phyloP scores from a whole-genome alignment of 2,888 invertebrate genomes.

The Tuberolachnus salignus region DNA sequence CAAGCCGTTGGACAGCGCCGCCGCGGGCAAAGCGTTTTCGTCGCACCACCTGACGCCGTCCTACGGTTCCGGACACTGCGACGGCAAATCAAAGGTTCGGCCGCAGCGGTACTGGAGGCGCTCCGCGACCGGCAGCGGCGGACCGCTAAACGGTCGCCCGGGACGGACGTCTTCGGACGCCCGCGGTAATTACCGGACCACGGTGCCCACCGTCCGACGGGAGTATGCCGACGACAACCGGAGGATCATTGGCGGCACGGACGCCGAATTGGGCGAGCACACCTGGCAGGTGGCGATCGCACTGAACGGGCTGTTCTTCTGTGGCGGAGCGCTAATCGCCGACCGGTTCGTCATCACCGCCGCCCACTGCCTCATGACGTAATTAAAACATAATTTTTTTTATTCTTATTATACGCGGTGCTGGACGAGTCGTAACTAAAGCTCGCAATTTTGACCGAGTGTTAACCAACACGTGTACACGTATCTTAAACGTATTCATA shows the following conservation, averaged over 20 bases:
- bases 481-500: too few relatives aligned
- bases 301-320: slow-evolving; percentile 62
- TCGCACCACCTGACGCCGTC: background rate
- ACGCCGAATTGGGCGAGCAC: slow-evolving; percentile 62
- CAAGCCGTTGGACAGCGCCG: background rate
- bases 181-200: too few relatives aligned
- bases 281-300: slow-evolving; percentile 63
- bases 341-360: slow-evolving; percentile 62
- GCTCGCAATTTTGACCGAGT: too few relatives aligned
- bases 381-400: slow-evolving; percentile 55
- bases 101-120: background rate
- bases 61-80: slow-evolving; percentile 1
- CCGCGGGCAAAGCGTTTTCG: background rate
- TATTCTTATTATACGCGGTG: too few relatives aligned
- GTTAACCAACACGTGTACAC: too few relatives aligned
- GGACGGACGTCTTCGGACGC: slow-evolving; percentile 43
- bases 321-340: slow-evolving; percentile 62
- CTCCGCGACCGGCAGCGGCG: background rate
- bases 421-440: too few relatives aligned
- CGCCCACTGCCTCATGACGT: slow-evolving; percentile 63
- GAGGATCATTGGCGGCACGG: slow-evolving; percentile 62
- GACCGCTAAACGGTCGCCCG: too few relatives aligned
- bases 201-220: too few relatives aligned
- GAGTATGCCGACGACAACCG: slow-evolving; percentile 42
- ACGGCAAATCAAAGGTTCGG: background rate